Evolutionary conservation across 2,797 vertebrate genomes (phyloP).

Genomic region (Holocentrus rufus): DNA sequence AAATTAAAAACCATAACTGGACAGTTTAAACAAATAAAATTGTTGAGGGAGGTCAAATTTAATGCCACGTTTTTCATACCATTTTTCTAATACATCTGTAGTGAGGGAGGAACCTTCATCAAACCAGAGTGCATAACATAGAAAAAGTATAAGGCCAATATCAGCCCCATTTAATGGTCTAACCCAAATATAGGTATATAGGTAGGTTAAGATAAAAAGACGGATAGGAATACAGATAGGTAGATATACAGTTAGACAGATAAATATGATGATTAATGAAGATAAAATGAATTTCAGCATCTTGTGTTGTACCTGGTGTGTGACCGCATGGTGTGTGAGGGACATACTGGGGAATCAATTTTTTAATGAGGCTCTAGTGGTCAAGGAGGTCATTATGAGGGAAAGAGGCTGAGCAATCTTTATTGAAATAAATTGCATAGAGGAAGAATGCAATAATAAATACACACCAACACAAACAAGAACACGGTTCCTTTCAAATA

Average conservation of each 20-base stretch:
- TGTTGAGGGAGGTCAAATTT: too few species aligned
- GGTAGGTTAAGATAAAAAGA: too few species aligned
- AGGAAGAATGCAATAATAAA: not conserved
- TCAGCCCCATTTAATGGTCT: too few species aligned
- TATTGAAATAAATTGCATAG: slow-evolving; percentile 1
- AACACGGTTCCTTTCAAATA: not conserved
- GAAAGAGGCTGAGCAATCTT: not conserved
- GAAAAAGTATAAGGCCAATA: too few species aligned
- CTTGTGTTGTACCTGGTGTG: not conserved
- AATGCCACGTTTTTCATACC: too few species aligned
- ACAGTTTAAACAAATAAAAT: too few species aligned
- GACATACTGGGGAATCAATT: slow-evolving; percentile 12
- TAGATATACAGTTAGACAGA: slow-evolving; percentile 7
- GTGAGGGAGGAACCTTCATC: too few species aligned
- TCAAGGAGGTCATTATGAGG: slow-evolving; percentile 4
- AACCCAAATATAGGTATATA: too few species aligned
- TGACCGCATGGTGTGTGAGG: slow-evolving; percentile 9
- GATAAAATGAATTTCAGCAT: not conserved
- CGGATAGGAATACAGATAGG: too few species aligned
- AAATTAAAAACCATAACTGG: too few species aligned
- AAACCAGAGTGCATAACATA: too few species aligned
- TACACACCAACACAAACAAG: not conserved
- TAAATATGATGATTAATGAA: slow-evolving; percentile 2
- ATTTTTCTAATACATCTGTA: too few species aligned
- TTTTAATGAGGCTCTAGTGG: slow-evolving; percentile 3